Conservation (phyloP, 2,888 invertebrate species). For the Napeogenes sylphis region DNA sequence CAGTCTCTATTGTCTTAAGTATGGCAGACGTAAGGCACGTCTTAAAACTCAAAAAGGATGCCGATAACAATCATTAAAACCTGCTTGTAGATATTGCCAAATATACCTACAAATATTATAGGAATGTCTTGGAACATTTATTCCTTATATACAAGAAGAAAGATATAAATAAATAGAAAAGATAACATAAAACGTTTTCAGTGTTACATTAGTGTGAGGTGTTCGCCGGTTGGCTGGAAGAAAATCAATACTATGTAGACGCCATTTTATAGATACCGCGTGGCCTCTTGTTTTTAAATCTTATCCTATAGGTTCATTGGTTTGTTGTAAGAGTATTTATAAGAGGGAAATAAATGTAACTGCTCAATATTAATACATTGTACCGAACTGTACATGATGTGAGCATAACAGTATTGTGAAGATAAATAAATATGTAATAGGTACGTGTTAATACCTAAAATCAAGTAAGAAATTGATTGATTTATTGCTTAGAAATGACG, state of each 20-base stretch:
- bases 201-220: neutral
- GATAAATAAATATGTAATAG: too few relatives aligned
- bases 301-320: slow-evolving; percentile 3
- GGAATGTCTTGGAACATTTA: too few relatives aligned
- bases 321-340: neutral
- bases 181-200: slow-evolving; percentile 6
- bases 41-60: slow-evolving; percentile 28
- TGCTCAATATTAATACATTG: too few relatives aligned
- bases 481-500: too few relatives aligned
- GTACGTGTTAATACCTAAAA: too few relatives aligned
- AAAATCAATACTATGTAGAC: slow-evolving; percentile 38
- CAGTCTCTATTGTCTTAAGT: slow-evolving; percentile 55
- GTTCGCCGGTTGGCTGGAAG: slow-evolving; percentile 34
- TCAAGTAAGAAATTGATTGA: too few relatives aligned
- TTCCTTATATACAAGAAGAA: too few relatives aligned
- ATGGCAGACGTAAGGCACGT: slow-evolving; percentile 34
- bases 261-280: slow-evolving; percentile 18
- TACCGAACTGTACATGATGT: too few relatives aligned
- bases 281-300: slow-evolving; percentile 10
- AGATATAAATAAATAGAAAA: slow-evolving; percentile 13
- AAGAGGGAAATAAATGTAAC: too few relatives aligned
- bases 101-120: neutral
- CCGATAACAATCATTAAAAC: slow-evolving; percentile 23
- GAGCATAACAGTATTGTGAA: too few relatives aligned
- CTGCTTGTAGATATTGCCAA: slow-evolving; percentile 9